Conservation (phyloP, 92 coral and sea anemone genomes). For the Muricea muricata region DNA sequence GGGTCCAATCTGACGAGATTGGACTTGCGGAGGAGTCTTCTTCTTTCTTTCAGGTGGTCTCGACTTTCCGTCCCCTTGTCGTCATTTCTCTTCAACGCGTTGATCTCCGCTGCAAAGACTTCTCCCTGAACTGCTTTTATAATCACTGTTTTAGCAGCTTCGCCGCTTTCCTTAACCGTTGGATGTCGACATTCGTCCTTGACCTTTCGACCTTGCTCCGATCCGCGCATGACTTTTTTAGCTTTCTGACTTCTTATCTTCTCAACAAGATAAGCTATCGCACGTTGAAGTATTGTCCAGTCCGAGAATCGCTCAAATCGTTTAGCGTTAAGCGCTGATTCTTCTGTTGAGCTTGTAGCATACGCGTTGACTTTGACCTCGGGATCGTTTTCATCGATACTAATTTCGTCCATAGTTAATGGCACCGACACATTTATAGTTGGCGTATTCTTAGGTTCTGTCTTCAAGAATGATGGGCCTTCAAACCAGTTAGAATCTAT, state of each 20-base stretch:
- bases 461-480: neutral
- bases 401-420: neutral
- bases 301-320: constrained; percentile 43
- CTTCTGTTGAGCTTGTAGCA: neutral
- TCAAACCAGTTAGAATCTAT: constrained; percentile 38
- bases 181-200: neutral
- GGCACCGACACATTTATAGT: neutral
- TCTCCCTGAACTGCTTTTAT: neutral
- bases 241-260: neutral
- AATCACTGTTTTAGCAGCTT: neutral
- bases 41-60: neutral
- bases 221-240: neutral
- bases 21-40: neutral
- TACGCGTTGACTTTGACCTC: constrained; percentile 35
- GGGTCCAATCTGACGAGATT: neutral
- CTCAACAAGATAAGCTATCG: constrained; percentile 1
- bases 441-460: neutral
- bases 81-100: neutral
- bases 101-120: neutral
- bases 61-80: neutral
- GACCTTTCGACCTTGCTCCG: neutral
- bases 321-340: too few relatives aligned
- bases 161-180: neutral
- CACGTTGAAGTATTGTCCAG: constrained; percentile 16
- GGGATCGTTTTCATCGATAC: constrained; percentile 45